These are phyloP conservation scores for Coenobita brevimanus DNA, from an alignment of 1,140 invertebrate species.

Conservation along the genomic window DNA sequence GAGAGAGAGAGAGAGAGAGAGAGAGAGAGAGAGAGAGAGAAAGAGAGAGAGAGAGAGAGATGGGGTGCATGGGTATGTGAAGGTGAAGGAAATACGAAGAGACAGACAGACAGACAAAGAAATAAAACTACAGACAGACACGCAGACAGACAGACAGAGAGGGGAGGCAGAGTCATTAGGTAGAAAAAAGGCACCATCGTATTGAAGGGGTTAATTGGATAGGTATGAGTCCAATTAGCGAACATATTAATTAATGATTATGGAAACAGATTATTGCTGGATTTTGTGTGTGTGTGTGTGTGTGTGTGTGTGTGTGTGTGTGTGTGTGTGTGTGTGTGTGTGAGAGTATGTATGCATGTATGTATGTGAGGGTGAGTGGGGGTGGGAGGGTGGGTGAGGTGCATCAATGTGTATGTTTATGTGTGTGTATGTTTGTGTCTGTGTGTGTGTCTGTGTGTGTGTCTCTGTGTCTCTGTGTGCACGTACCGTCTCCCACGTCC, in stretches of 20 bases:
- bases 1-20: not conserved
- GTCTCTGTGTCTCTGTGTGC: conserved; percentile 17
- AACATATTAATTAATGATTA: no score
- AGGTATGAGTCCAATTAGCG: no score
- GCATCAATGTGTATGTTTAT: no score
- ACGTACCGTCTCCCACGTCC: conserved; percentile 61
- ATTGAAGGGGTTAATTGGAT: no score
- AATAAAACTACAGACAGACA: no score
- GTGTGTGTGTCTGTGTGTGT: conserved; percentile 20
- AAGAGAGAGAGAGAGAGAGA: not conserved
- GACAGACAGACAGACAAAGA: not conserved
- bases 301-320: no score
- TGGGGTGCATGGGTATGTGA: not conserved
- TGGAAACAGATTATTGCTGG: no score
- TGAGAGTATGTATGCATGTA: no score
- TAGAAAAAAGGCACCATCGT: not conserved
- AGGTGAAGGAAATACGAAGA: not conserved
- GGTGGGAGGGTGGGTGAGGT: not conserved
- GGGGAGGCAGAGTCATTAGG: not conserved
- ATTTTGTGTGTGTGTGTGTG: no score
- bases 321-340: not conserved
- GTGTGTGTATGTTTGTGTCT: no score
- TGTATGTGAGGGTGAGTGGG: no score
- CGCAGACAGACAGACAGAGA: no score
- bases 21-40: not conserved